Evolutionary conservation across 2,113 vertebrate genomes (phyloP).

Genomic region (Rhizomys pruinosus): DNA sequence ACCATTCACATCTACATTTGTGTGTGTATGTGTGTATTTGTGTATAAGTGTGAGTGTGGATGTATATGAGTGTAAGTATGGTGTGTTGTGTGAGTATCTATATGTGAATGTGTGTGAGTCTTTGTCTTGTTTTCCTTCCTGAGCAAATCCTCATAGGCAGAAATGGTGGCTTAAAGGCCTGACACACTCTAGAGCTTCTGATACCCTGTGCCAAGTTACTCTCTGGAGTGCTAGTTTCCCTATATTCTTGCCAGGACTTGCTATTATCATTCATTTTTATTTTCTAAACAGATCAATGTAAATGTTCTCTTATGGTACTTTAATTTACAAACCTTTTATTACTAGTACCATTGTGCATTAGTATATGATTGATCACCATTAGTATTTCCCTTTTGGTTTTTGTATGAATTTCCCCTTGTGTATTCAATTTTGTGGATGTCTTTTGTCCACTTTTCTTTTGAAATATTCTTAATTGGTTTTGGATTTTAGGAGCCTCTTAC

Average conservation of each 20-base stretch:
- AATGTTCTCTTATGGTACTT: conserved; percentile 47
- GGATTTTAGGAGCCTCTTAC: background rate
- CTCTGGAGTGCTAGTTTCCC: background rate
- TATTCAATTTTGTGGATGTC: background rate
- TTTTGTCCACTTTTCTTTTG: background rate
- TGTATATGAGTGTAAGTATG: background rate
- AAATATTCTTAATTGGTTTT: conserved; percentile 11
- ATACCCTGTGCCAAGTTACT: background rate
- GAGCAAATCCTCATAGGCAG: background rate
- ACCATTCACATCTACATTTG: too few relatives aligned
- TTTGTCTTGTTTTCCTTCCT: conserved; percentile 26
- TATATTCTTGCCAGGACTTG: background rate
- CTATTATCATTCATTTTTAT: conserved; percentile 41
- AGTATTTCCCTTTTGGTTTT: background rate
- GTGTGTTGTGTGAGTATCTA: too few relatives aligned
- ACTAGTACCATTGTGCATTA: background rate
- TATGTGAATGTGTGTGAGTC: background rate
- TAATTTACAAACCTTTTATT: conserved; percentile 50
- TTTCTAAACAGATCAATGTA: conserved; percentile 16
- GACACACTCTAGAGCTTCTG: background rate
- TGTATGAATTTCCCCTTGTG: background rate
- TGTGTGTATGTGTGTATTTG: background rate
- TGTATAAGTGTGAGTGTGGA: background rate
- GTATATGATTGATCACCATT: background rate
- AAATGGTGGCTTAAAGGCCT: background rate